Evolutionary conservation across 2,113 vertebrate genomes (phyloP).

Genomic region (Scolopax mira): DNA sequence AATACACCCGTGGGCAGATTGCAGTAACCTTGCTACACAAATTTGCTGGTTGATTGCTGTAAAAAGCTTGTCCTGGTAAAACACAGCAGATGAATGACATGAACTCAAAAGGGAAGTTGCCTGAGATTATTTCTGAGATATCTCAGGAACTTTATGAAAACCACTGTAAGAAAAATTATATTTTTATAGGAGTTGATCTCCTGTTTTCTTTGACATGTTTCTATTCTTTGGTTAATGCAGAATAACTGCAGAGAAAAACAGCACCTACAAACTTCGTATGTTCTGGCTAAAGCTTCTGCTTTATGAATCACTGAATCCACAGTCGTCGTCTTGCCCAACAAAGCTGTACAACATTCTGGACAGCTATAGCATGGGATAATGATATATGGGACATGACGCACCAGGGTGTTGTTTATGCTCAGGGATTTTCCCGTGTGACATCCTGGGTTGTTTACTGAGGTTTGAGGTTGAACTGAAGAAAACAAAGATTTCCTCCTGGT

Average conservation of each 20-base stretch:
- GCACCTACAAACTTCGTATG: neutral
- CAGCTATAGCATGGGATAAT: slow-evolving; percentile 21
- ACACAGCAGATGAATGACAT: neutral
- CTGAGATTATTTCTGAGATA: neutral
- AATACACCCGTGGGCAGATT: neutral
- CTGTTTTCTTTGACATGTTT: neutral
- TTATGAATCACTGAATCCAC: slow-evolving; percentile 38
- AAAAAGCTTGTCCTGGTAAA: neutral
- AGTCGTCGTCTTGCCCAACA: neutral
- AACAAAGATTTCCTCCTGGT: neutral
- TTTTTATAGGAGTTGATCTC: neutral
- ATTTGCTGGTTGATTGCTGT: neutral
- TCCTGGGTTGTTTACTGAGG: neutral
- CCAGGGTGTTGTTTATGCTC: neutral
- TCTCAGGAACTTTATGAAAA: neutral
- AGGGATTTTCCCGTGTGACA: neutral
- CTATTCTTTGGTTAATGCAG: neutral
- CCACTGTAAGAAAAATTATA: neutral
- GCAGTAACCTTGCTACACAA: neutral
- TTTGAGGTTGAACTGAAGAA: slow-evolving; percentile 42
- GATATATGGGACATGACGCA: neutral
- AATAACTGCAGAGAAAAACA: neutral
- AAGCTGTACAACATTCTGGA: neutral
- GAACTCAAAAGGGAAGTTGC: neutral
- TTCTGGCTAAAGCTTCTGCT: neutral